These are phyloP conservation scores for Microplitis manilae DNA, from an alignment of 2,888 invertebrate genomes.

Conservation along the genomic window DNA sequence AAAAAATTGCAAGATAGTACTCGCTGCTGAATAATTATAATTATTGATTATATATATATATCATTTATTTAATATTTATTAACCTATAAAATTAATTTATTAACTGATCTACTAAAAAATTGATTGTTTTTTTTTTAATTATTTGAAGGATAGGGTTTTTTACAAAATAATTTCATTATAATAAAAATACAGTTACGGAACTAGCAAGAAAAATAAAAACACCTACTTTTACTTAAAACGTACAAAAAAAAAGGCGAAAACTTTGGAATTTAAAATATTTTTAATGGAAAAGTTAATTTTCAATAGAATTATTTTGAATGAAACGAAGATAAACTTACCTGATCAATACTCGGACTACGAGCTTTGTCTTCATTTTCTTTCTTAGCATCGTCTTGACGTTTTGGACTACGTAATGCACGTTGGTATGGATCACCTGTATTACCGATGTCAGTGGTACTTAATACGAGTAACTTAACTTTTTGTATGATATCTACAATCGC, in stretches of 20 bases:
- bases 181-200: neutral
- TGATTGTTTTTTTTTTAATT: neutral
- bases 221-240: neutral
- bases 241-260: neutral
- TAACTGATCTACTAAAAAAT: neutral
- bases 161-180: neutral
- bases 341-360: conserved; percentile 90
- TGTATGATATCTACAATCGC: conserved; percentile 96
- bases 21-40: neutral
- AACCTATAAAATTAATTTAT: neutral
- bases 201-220: neutral
- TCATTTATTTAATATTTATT: neutral
- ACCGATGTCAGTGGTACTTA: conserved; percentile 93
- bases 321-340: conserved; percentile 76
- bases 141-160: neutral
- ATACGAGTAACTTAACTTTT: conserved; percentile 89
- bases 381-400: conserved; percentile 72
- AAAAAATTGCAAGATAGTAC: conserved; percentile 19
- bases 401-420: conserved; percentile 84
- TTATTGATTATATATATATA: conserved; percentile 1
- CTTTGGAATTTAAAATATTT: neutral
- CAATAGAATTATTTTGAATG: neutral
- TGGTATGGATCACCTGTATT: conserved; percentile 90
- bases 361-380: conserved; percentile 75
- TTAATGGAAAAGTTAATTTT: neutral